Base-by-base conservation (phyloP, 2,113 vertebrate genomes). In the Hippocampus abdominalis region DNA sequence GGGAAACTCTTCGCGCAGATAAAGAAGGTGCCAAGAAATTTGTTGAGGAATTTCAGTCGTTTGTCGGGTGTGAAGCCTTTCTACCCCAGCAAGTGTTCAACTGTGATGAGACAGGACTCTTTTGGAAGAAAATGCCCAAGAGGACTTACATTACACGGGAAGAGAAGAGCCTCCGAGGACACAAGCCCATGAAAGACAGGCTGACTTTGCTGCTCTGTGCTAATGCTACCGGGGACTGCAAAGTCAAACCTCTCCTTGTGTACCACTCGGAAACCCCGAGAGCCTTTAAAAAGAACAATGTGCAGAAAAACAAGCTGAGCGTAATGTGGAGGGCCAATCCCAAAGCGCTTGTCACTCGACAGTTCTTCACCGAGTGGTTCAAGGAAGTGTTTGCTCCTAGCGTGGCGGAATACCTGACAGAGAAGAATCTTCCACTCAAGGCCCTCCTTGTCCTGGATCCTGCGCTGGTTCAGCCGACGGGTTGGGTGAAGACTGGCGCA, bases 261-360 rank as follows among this genome's bases (percentile, higher is more conserved):
- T 66, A 66, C 15, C 64, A 66, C 64, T 44, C 44, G 0, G 64
- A 49, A 29, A 66, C 40, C 3, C 40, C 64, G 3, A 46, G 64
- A 46, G 65, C 65, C 10, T 66, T 66, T n/a, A 66, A 66, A 44
- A 64, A 64, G 62, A 51, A 51, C 65, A 48, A 53, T 11, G 65
- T 66, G 65, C 65, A 66, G 46, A 66, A 48, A 51, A 10, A n/a
- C 25, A 66, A 66, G 46, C 48, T 66, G 10, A 66, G 13, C 23
- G 65, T 66, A 8, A 66, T 66, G 65, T 66, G 65, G 65, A 48
- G 65, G 65, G 51, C 65, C 65, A 66, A 66, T 36, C 25, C 48
- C 46, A 66, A 66, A 53, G 65, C 46, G 8, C 25, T 48, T 27
- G 48, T 66, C 44, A 53, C 65, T 1, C n/a, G 18, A 15, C 65